Evolutionary conservation across 2,888 invertebrate genomes (phyloP).

Genomic region (Siphonodentalium dalli): DNA sequence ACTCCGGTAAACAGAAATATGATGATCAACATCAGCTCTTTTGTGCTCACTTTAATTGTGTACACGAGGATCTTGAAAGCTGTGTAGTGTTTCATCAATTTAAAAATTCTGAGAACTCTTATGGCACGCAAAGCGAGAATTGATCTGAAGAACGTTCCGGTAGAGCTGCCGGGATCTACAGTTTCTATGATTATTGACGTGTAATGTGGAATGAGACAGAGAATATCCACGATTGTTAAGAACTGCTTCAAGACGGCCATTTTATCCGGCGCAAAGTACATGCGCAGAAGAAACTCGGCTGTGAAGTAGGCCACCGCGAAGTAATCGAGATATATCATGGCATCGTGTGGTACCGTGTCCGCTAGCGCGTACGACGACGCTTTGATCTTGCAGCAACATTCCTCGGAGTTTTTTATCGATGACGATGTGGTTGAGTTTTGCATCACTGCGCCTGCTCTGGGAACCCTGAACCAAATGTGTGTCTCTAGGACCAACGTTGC

Average conservation of each 20-base stretch:
- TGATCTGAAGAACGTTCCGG: conserved; percentile 43
- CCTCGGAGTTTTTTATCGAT: conserved; percentile 29
- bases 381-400: conserved; percentile 32
- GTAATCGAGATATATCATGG: conserved; percentile 54
- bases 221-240: conserved; percentile 59
- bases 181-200: conserved; percentile 52
- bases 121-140: conserved; percentile 56
- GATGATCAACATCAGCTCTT: conserved; percentile 61
- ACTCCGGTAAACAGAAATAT: conserved; percentile 63
- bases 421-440: conserved; percentile 27
- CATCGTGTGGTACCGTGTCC: conserved; percentile 48
- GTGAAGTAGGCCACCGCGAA: conserved; percentile 55
- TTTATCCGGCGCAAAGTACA: conserved; percentile 49
- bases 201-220: conserved; percentile 59
- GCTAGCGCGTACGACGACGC: conserved; percentile 29
- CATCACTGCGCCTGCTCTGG: conserved; percentile 32
- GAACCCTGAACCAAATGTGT: conserved; percentile 54
- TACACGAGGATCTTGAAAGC: conserved; percentile 63
- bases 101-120: conserved; percentile 60
- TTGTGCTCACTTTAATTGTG: conserved; percentile 61
- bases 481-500: conserved; percentile 60
- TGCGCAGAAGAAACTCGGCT: conserved; percentile 47
- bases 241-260: conserved; percentile 46
- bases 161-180: conserved; percentile 37
- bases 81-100: conserved; percentile 65